Conservation (phyloP, 2,113 vertebrate species). For the Ginglymostoma cirratum region DNA sequence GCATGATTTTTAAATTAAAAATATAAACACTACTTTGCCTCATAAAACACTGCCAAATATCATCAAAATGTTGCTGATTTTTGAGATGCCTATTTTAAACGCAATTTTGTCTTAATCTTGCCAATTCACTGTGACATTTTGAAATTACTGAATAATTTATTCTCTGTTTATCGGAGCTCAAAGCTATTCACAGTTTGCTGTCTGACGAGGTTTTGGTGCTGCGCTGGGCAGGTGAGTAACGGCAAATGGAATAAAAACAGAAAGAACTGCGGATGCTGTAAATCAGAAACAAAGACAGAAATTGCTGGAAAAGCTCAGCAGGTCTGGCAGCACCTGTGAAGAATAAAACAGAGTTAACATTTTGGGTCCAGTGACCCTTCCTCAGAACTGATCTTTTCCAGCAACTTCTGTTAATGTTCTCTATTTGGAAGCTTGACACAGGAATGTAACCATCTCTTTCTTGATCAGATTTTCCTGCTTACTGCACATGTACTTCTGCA, state of each 20-base stretch:
- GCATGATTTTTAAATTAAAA: slow-evolving; percentile 25
- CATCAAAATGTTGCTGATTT: neutral
- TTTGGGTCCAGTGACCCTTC: too few relatives aligned
- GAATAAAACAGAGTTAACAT: too few relatives aligned
- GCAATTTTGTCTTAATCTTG: neutral
- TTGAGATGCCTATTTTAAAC: neutral
- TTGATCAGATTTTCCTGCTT: neutral
- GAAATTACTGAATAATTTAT: slow-evolving; percentile 12
- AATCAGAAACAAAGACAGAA: too few relatives aligned
- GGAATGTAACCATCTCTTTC: neutral
- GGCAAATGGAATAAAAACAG: neutral
- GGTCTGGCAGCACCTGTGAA: too few relatives aligned
- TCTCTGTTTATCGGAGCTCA: neutral
- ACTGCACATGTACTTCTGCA: neutral
- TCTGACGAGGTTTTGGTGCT: neutral
- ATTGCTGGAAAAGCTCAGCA: too few relatives aligned
- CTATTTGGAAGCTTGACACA: too few relatives aligned
- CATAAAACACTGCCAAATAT: neutral
- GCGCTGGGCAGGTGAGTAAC: neutral
- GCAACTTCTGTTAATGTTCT: neutral
- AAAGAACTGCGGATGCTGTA: too few relatives aligned
- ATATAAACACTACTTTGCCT: slow-evolving; percentile 5
- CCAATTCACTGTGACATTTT: slow-evolving; percentile 16
- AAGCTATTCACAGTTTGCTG: neutral
- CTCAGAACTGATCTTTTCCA: too few relatives aligned